Base-by-base conservation (phyloP, 1,140 invertebrate genomes). In the Octopus bimaculoides region DNA sequence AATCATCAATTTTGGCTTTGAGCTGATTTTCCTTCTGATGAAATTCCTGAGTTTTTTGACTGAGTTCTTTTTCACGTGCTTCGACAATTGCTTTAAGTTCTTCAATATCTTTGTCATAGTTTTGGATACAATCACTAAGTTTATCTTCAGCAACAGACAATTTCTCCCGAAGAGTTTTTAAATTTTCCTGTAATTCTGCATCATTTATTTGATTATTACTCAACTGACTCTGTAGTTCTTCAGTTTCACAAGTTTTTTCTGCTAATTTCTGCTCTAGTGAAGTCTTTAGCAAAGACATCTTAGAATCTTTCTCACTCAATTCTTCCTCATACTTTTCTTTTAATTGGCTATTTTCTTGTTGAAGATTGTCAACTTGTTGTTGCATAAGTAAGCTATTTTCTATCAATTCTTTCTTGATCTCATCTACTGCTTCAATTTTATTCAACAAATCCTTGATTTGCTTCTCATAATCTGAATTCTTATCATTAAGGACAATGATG, bases 101-200 rank as follows among this genome's bases (percentile, higher is more conserved):
- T 17, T 86, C 85, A 71, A 90, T 86, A 74, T 87, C 86, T 78
- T 85, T 86, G 71, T 89, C 86, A 81, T 88, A 87, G 79, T 75
- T 84, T 82, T 86, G 83, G 54, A 86, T 88, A 77, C 85, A 86
- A 53, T 86, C 87, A 75, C 86, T 82, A n/a, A 87, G 78, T 75
- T 85, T 85, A 54, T 87, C 81, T 79, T 88, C 84, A 56, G 88
- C 84, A 20, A 78, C 81, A 6, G 83, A 85, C 26, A 89, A 83
- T 55, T 88, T 87, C 74, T 87, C 87, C 69, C 83, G 85, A 1
- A 87, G 66, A 55, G 83, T 81, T 76, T 84, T 88, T n/a, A 88
- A 79, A 26, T 86, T 85, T 69, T 78, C 77, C 75, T 87, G 86
- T 53, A 88, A 83, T 79, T 87, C 85, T 81, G 84, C 82, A 81